Conservation (phyloP, 2,113 vertebrate genomes). For the Myrmecophaga tridactyla region DNA sequence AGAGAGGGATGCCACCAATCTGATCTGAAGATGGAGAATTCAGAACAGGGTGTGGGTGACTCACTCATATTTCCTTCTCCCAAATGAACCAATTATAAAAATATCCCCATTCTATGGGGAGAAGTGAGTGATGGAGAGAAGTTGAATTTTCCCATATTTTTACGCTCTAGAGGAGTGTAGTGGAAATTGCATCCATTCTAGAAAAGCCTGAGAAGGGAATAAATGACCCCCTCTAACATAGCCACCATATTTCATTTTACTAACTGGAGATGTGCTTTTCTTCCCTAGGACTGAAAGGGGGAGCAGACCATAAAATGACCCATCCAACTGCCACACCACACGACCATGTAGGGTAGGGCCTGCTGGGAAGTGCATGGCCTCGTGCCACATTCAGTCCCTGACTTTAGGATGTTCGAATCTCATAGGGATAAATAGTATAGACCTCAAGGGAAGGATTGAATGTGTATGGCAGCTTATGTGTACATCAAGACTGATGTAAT, state of each 20-base stretch:
- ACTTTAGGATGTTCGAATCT: background rate
- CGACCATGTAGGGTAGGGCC: background rate
- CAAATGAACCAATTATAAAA: background rate
- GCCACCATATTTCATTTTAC: background rate
- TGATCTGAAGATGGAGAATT: background rate
- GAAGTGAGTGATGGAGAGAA: background rate
- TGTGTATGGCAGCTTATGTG: background rate
- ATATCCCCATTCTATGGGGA: background rate
- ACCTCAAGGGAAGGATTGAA: background rate
- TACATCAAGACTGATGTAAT: background rate
- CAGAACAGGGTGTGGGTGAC: background rate
- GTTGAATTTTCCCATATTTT: background rate
- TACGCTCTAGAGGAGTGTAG: background rate
- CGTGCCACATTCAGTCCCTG: background rate
- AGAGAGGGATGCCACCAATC: background rate
- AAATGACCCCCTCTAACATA: no score
- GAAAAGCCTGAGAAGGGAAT: background rate
- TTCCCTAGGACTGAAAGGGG: background rate
- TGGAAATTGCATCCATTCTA: background rate
- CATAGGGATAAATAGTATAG: background rate
- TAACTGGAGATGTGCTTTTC: background rate
- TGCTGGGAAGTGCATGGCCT: background rate
- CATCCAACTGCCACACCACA: background rate
- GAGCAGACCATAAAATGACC: background rate
- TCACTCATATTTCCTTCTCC: background rate